Percentiles rank a stretch among this genome's conserved stretches.
phyloP scores from a whole-genome alignment of 1,140 invertebrate species.

The Aphelenchoides besseyi region DNA sequence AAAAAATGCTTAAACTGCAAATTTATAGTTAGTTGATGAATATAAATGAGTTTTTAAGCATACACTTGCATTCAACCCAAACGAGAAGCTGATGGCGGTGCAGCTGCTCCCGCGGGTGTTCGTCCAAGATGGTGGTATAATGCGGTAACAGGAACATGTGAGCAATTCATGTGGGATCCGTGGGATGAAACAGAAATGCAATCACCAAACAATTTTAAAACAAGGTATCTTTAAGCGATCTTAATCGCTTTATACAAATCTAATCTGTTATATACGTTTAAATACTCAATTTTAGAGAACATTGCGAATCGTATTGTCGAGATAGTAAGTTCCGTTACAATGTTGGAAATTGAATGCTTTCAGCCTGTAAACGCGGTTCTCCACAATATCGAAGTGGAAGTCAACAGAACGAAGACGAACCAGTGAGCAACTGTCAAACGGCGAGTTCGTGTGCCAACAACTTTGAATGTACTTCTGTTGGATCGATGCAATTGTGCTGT shows the following conservation, averaged over 20 bases:
- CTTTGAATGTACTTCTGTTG: conserved; percentile 59
- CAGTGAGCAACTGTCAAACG: conserved; percentile 58
- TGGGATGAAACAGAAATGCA: conserved; percentile 62
- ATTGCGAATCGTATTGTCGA: conserved; percentile 60
- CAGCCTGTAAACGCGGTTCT: conserved; percentile 60
- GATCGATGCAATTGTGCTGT: conserved; percentile 60
- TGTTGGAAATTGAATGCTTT: conserved; percentile 14
- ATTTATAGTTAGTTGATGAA: not conserved
- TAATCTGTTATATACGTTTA: not conserved
- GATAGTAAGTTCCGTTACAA: conserved; percentile 49
- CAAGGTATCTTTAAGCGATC: conserved; percentile 11
- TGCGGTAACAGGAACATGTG: conserved; percentile 59
- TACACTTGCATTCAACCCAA: conserved; percentile 62
- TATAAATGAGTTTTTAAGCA: conserved; percentile 39
- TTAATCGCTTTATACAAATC: not conserved
- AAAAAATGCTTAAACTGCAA: conserved; percentile 5
- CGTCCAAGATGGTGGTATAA: conserved; percentile 60
- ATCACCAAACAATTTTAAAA: conserved; percentile 62
- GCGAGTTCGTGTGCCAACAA: conserved; percentile 53
- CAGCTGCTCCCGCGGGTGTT: conserved; percentile 57
- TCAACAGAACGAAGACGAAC: conserved; percentile 57
- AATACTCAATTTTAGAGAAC: conserved; percentile 40
- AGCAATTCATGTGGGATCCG: conserved; percentile 63
- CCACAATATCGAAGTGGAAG: conserved; percentile 57
- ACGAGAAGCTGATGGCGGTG: conserved; percentile 57